Conservation (phyloP, 1,140 invertebrate genomes). For the Drosophila paulistorum region DNA sequence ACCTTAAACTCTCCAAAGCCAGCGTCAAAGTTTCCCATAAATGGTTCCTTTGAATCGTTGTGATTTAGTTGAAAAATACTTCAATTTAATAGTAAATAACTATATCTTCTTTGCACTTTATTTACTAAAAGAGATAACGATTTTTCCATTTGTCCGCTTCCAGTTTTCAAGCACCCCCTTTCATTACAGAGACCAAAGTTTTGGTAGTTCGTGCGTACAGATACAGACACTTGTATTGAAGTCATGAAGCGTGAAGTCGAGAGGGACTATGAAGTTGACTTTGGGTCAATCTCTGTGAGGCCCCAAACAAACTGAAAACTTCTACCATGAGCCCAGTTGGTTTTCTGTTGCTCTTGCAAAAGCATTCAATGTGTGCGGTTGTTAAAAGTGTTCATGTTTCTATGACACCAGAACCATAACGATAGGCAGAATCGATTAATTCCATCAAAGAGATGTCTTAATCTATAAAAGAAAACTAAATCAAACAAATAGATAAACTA, state of each 20-base stretch:
- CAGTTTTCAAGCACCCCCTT: neutral
- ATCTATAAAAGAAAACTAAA: neutral
- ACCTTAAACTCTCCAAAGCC: too few species aligned
- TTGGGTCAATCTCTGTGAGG: conserved; percentile 20
- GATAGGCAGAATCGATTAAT: conserved; percentile 4
- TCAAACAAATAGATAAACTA: conserved; percentile 1
- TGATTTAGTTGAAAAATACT: too few species aligned
- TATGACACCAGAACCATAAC: conserved; percentile 17
- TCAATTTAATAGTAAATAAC: too few species aligned
- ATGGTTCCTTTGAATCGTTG: too few species aligned
- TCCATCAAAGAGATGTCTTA: conserved; percentile 1
- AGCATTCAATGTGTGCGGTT: conserved; percentile 5
- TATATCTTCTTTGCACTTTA: too few species aligned
- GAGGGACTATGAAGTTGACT: conserved; percentile 3
- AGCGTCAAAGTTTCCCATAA: too few species aligned
- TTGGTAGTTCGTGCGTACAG: conserved; percentile 1
- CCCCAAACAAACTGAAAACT: conserved; percentile 1
- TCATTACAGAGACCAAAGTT: neutral
- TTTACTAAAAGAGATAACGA: neutral
- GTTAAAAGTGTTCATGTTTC: conserved; percentile 10
- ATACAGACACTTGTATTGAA: conserved; percentile 9
- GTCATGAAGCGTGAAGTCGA: conserved; percentile 21
- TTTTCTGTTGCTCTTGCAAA: conserved; percentile 11
- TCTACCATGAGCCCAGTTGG: conserved; percentile 15
- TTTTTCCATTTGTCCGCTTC: neutral